Base-by-base conservation (phyloP, 2,888 invertebrate genomes). In the Mystacides longicornis region DNA sequence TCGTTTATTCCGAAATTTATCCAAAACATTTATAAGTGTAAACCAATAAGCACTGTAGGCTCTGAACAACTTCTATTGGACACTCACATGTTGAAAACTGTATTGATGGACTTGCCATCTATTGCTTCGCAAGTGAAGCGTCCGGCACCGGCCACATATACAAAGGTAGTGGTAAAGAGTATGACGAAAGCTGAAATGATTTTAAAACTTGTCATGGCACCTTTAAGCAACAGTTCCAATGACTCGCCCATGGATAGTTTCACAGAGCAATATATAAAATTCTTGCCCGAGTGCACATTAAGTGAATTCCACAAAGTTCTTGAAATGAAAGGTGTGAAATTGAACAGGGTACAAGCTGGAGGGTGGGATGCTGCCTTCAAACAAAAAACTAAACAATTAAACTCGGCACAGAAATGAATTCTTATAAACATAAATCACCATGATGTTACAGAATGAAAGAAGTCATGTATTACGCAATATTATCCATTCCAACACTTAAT, bases 131-230 rank as follows among this genome's bases (percentile, higher is more conserved):
- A 89, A 64, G 87, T 95, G 1, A 85, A 85, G 60, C 78, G 94
- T 5, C 92, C 92, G 64, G 91, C 95, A 3, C 96, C 96, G 0
- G 87, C 92, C 0, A 89, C 91, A 59, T 94, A 86, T 62, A 85
- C 86, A 0, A 89, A 89, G 67, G 86, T 87, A 23, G 91, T 93
- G 0, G 83, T 88, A 1, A 86, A 87, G 73, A 81, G 96, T 31
- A 97, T 99, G 95, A 93, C 93, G 0, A 92, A 93, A 67, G 97
- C 97, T 0, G 99, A 99, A 72, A 96, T 98, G 93, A 90, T 99
- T 37, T 75, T 99, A n/a, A 99, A 99, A 76, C 81, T 98, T 23
- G 94, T 97, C 0, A 97, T 98, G 97, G 89, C 95, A 1, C 93
- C 95, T 0, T 76, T 88, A 18, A 91, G 56, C 2, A 49, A 49